Evolutionary conservation across 1,140 invertebrate species (phyloP), one percentile per base, ranked within the genome.

Genomic region (Drosophila grimshawi): DNA sequence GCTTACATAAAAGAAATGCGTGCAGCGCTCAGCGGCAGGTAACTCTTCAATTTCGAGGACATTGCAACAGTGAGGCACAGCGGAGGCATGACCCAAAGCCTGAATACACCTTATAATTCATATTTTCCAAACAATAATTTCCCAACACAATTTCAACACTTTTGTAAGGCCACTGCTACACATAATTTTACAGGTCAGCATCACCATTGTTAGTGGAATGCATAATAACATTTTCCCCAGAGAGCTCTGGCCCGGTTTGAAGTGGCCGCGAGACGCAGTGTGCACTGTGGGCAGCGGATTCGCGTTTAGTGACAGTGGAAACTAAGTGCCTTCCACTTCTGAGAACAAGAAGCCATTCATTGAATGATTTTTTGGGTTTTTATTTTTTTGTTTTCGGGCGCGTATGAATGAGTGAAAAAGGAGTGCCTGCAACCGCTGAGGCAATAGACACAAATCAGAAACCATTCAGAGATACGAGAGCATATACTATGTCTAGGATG

Each of bases 71-170:
- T 30, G 53, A 32, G 61, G 32, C 68, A 65, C 68, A 65, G 68
- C 61, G 53, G 61, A 72, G 69, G 46, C 37, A 45, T 63, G 56
- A 51, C 11, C 35, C 27, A 35, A 60, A 19, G 10, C 37, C 49
- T 33, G 57, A 60, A 60, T 46, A 10, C 30, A 74, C 49, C 75
- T 77, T 77, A 70, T 68, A 77, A 77, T 77, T 68, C 75, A 77
- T 77, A 77, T 77, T 77, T 77, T 64, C 70, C 11, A 77, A 77
- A 77, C 70, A 74, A 7, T 5, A 56, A 72, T 72, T 66, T 51
- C 43, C 51, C 35, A 52, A 73, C 56, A 43, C 43, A 67, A 66
- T 53, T 68, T 77, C 74, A 77, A 77, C 75, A 77, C 75, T 77
- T 77, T 74, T 77, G 74, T 76, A 62, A 8, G 4, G 35, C 56